Conservation (phyloP, 2,888 invertebrate species). For the Dynastes hyllus region DNA sequence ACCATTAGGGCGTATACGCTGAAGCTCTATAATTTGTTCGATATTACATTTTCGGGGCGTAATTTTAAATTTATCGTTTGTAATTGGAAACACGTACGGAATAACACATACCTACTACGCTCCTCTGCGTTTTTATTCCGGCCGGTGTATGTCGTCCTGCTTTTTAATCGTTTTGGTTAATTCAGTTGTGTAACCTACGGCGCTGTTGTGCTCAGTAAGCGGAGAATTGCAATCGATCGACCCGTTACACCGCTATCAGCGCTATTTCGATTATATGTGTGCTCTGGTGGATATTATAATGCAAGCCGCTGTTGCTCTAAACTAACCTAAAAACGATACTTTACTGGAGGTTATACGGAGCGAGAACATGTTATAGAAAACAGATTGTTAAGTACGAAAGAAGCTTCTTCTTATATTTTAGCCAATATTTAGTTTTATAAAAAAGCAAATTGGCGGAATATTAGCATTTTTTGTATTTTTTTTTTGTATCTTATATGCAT, state of each 20-base stretch:
- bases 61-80: slow-evolving; percentile 40
- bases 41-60: slow-evolving; percentile 18
- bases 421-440: too few relatives aligned
- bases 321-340: not conserved
- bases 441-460: too few relatives aligned
- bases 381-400: too few relatives aligned
- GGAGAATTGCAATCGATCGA: slow-evolving; percentile 36
- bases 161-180: slow-evolving; percentile 41
- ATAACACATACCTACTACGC: slow-evolving; percentile 24
- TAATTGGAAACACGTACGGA: slow-evolving; percentile 38
- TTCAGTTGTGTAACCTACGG: slow-evolving; percentile 24
- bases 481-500: too few relatives aligned
- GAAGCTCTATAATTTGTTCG: slow-evolving; percentile 28
- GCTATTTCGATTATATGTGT: slow-evolving; percentile 15
- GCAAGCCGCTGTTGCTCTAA: not conserved
- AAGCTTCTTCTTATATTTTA: too few relatives aligned
- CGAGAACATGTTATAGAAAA: too few relatives aligned
- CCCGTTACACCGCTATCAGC: not conserved
- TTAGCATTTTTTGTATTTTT: too few relatives aligned
- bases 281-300: not conserved
- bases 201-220: slow-evolving; percentile 15
- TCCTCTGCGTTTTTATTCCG: slow-evolving; percentile 6
- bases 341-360: too few relatives aligned
- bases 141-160: slow-evolving; percentile 13
- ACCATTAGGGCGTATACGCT: slow-evolving; percentile 21